Evolutionary conservation across 2,888 invertebrate genomes (phyloP), one percentile per base, ranked within the genome.

Genomic region (Loripinus fragilis): DNA sequence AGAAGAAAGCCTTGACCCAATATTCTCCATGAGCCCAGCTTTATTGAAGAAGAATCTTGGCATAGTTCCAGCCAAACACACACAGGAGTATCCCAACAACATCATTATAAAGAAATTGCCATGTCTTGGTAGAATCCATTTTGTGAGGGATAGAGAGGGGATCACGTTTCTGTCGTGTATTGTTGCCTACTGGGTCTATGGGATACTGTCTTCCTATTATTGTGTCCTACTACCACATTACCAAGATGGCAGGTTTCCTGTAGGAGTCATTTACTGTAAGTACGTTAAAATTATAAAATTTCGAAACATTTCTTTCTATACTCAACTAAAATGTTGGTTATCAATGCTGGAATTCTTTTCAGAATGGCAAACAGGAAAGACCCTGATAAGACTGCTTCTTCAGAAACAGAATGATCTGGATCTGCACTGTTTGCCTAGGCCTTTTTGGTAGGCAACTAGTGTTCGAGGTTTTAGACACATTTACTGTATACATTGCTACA

Each of bases 181-280:
- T 28, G 60, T 90, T 8, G 80, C 86, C 15, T 92, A 92, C 78
- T 93, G 93, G 93, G 65, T 92, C 12, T 92, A 91, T 85, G 92
- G 92, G 23, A 87, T 89, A 2, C 88, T 88, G 74, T 84, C 83
- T 3, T 85, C 89, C 7, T 84, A 88, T 48, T 90, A 80, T 77
- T 83, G 91, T 15, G 82, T 93, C n/a, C 79, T 93, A 20, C 60
- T 88, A 35, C 93, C 93, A 17, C 89, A 89, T 50, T 90, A 90
- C 69, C 64, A 81, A 23, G 91, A 91, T 80, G 90, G 89, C 0
- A 67, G 79, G 23, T 73, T 91, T 2, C 78, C 88, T 23, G 73
- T 64, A n/a, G 42, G 77, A 45, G 69, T 85, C 66, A 68, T 90
- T 10, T 74, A 86, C 55, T 85, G 91, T 92, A 86, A 90, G 90